These are phyloP conservation scores for Oscheius sp. DNA, from an alignment of 2,888 invertebrate species.

Conservation along the genomic window DNA sequence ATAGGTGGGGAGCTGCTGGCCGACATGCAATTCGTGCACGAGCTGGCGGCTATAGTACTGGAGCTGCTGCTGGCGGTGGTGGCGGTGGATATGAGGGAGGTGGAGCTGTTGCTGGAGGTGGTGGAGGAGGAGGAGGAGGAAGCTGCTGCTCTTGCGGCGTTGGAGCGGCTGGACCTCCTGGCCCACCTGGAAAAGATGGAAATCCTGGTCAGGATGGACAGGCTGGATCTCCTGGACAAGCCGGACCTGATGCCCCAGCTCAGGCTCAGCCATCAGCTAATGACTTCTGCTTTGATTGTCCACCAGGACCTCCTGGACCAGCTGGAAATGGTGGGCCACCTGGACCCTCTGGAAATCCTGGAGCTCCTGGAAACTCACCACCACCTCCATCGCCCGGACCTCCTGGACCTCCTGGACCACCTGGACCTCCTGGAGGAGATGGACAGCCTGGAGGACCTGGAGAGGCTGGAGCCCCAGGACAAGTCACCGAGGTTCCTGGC, in stretches of 20 bases:
- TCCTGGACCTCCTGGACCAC: constrained; percentile 57
- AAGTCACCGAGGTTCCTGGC: constrained; percentile 51
- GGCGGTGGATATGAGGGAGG: constrained; percentile 22
- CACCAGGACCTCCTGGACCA: constrained; percentile 57
- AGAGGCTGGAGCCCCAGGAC: constrained; percentile 56
- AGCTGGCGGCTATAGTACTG: constrained; percentile 41
- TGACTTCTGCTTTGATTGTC: constrained; percentile 62
- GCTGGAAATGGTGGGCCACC: constrained; percentile 71
- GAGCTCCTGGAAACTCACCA: constrained; percentile 71
- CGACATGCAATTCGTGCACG: constrained; percentile 30
- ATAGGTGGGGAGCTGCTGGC: constrained; percentile 17
- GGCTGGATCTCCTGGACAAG: constrained; percentile 55
- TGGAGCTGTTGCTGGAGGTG: constrained; percentile 1
- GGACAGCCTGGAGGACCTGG: constrained; percentile 54
- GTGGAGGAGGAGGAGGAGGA: constrained; percentile 44
- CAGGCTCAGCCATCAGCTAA: constrained; percentile 40
- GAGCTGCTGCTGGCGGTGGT: constrained; percentile 42
- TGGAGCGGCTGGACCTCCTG: constrained; percentile 60
- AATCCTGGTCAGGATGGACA: constrained; percentile 55
- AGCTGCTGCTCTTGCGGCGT: constrained; percentile 56
- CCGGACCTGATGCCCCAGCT: constrained; percentile 48
- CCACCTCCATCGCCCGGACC: constrained; percentile 55
- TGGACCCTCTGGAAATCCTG: constrained; percentile 74
- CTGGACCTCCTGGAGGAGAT: constrained; percentile 51
- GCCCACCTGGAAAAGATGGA: constrained; percentile 59